Evolutionary conservation across 2,888 invertebrate genomes (phyloP), one percentile per base, ranked within the genome.

Genomic region (Xylocampa areola): DNA sequence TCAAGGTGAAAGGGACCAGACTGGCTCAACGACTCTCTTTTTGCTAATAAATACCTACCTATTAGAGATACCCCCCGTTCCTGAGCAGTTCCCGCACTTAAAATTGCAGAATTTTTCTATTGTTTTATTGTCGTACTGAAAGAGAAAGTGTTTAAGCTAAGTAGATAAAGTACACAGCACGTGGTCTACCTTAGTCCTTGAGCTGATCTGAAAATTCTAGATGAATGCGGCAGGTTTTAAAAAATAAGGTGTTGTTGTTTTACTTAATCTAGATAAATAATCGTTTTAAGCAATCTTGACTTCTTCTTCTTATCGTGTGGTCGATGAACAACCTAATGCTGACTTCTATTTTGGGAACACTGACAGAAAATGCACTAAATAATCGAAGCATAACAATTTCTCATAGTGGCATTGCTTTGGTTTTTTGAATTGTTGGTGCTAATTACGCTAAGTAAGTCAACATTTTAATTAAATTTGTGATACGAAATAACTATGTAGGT

Each of bases 1-100:
- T 67, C 79, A 69, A 70, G 79, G 89, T 84, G 89, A 89, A 89
- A 89, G 88, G 87, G 73, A 77, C 74, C 59, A 32, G 76, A 66
- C 83, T 69, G 39, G 81, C 74, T 62, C 35, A 59, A 78, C 85
- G 60, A 77, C 82, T 80, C 80, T 81, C 77, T 76, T 77, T 50
- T 33, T 5, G 45, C 50, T 61, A 79, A 76, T 77, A 77, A 77
- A 75, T 79, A 59, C 74, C 76, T 79, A 59, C 74, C 76, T 79
- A 80, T 82, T 80, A 82, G 49, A 73, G 64, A 58, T 52, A 76
- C 71, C 59, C 61, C 65, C 50, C 63, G 77, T 73, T 65, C 63
- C 64, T 70, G 55, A 47, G 33, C 40, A 53, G 36, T 64, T 68
- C 45, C 58, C 58, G 35, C 39, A 40, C 41, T 36, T 44, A 25